phyloP scores from a whole-genome alignment of 2,113 vertebrate species.

The Siniperca knerii region DNA sequence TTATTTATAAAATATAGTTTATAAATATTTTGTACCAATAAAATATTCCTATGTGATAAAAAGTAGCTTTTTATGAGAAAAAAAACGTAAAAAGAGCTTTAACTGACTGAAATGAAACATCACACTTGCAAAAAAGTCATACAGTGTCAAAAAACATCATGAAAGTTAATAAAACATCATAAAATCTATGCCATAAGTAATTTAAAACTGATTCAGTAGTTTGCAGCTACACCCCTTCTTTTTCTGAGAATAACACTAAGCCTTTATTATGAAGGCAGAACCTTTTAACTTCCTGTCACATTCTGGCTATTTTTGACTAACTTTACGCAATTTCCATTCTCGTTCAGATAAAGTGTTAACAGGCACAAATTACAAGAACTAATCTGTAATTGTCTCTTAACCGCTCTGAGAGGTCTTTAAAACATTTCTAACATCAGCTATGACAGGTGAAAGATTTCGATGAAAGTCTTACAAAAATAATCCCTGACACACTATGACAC shows the following conservation, averaged over 20 bases:
- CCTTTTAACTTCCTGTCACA: constrained; percentile 25
- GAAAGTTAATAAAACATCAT: background rate
- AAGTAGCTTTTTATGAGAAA: background rate
- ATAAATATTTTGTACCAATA: background rate
- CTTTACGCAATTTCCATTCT: constrained; percentile 4
- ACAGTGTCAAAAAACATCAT: background rate
- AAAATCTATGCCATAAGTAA: too few species aligned
- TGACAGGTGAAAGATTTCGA: background rate
- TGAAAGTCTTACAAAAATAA: background rate
- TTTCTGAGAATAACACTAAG: background rate
- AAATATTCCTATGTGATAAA: background rate
- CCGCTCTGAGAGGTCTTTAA: background rate
- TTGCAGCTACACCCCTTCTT: background rate
- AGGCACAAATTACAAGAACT: constrained; percentile 14
- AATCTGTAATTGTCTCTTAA: background rate
- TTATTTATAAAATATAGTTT: too few species aligned
- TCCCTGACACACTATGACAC: background rate
- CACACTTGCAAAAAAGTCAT: too few species aligned
- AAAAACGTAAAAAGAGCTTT: background rate
- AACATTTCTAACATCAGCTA: background rate
- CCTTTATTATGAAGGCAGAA: constrained; percentile 60
- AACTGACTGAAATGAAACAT: background rate
- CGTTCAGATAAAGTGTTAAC: background rate
- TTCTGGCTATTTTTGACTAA: background rate
- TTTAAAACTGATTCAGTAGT: background rate